Conservation (phyloP, 2,113 vertebrate genomes). For the Australoheros scitulus region DNA sequence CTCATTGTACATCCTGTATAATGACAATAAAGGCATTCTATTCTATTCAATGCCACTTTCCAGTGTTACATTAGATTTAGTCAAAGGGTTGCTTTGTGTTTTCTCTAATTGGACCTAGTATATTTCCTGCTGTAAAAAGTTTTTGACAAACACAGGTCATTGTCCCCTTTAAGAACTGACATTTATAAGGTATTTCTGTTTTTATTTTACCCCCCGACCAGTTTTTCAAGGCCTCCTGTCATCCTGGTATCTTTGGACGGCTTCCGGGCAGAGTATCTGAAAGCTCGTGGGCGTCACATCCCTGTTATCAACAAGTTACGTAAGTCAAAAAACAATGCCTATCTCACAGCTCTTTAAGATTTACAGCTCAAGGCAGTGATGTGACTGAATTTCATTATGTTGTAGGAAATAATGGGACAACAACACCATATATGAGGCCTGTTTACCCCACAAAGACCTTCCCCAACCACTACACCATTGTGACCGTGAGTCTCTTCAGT, state of each 20-base stretch:
- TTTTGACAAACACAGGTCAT: not conserved
- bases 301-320: slow-evolving; percentile 89
- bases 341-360: not conserved
- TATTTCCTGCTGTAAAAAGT: not conserved
- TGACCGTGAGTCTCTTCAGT: slow-evolving; percentile 87
- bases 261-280: slow-evolving; percentile 89
- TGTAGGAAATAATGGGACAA: slow-evolving; percentile 88
- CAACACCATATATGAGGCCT: slow-evolving; percentile 85
- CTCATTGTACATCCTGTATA: too few relatives aligned
- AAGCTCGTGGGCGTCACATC: slow-evolving; percentile 80
- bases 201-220: slow-evolving; percentile 48
- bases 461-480: slow-evolving; percentile 96
- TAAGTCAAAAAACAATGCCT: slow-evolving; percentile 75
- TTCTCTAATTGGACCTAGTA: slow-evolving; percentile 2
- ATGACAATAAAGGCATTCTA: too few relatives aligned
- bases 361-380: not conserved
- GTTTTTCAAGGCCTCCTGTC: slow-evolving; percentile 88
- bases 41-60: too few relatives aligned
- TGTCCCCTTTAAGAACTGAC: not conserved
- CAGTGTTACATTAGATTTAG: not conserved
- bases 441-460: slow-evolving; percentile 98
- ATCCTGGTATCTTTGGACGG: slow-evolving; percentile 96
- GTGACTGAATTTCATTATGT: slow-evolving; percentile 52
- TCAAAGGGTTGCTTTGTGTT: slow-evolving; percentile 46
- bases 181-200: not conserved